Evolutionary conservation across 1,140 invertebrate species (phyloP).

Genomic region (Melanaphis sacchari): DNA sequence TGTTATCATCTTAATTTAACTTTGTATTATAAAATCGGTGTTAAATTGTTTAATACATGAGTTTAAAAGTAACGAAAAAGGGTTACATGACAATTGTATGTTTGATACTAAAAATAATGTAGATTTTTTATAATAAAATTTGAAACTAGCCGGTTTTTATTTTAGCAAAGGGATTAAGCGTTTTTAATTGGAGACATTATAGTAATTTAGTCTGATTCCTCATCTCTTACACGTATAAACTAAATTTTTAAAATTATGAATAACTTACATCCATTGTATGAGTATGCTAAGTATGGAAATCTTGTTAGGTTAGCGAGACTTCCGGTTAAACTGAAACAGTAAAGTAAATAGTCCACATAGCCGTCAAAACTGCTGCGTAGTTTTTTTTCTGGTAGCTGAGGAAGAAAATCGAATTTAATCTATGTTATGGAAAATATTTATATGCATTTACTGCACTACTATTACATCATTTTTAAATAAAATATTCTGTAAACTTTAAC

Average conservation of each 20-base stretch:
- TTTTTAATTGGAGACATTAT: too few relatives aligned
- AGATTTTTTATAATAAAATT: too few relatives aligned
- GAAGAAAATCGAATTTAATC: neutral
- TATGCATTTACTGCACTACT: neutral
- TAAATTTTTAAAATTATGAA: neutral
- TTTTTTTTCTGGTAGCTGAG: conserved; percentile 10
- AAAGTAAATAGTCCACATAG: conserved; percentile 24
- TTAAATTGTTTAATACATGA: neutral
- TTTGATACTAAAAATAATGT: too few relatives aligned
- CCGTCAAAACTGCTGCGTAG: neutral
- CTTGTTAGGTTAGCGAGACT: conserved; percentile 31
- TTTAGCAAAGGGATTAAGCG: too few relatives aligned
- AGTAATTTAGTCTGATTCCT: too few relatives aligned
- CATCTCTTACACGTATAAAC: neutral
- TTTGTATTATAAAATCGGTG: too few relatives aligned
- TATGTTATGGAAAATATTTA: neutral
- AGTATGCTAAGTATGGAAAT: conserved; percentile 33
- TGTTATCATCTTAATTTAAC: too few relatives aligned
- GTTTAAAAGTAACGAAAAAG: neutral
- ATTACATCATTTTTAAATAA: neutral
- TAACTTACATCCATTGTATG: conserved; percentile 43
- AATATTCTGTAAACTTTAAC: neutral
- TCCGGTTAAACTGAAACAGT: conserved; percentile 23
- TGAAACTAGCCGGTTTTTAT: too few relatives aligned
- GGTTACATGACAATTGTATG: too few relatives aligned